phyloP scores from a whole-genome alignment of 2,888 invertebrate genomes.

The Arenicola marina region DNA sequence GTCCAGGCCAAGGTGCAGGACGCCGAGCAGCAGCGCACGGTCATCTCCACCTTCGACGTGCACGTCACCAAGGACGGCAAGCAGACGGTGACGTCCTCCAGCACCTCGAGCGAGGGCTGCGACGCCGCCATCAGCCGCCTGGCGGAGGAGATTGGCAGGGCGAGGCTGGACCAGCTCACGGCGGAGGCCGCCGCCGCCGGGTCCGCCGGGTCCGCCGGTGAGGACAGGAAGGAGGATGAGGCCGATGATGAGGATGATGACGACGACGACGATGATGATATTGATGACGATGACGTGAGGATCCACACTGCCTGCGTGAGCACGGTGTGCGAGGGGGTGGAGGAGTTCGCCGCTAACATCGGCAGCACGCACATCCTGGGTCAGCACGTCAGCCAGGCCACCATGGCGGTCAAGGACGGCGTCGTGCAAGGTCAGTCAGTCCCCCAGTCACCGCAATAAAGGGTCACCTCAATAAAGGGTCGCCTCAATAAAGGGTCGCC shows the following conservation, averaged over 20 bases:
- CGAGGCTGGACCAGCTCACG: conserved; percentile 15
- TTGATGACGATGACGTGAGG: not conserved
- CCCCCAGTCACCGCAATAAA: no score
- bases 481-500: no score
- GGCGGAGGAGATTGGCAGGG: not conserved
- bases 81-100: not conserved
- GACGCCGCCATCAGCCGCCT: not conserved
- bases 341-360: conserved; percentile 44
- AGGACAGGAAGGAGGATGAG: no score
- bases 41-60: not conserved
- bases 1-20: conserved; percentile 15
- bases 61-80: not conserved
- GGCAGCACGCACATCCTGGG: conserved; percentile 50
- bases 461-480: no score
- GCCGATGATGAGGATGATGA: no score
- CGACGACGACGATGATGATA: no score
- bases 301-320: conserved; percentile 45
- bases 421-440: conserved; percentile 51
- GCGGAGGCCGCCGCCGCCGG: not conserved
- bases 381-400: conserved; percentile 42
- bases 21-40: conserved; percentile 37
- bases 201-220: not conserved
- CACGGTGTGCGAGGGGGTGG: conserved; percentile 37
- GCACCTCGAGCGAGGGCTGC: not conserved
- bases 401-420: conserved; percentile 48